Conservation (phyloP, 2,888 invertebrate species). For the Agapostemon virescens region DNA sequence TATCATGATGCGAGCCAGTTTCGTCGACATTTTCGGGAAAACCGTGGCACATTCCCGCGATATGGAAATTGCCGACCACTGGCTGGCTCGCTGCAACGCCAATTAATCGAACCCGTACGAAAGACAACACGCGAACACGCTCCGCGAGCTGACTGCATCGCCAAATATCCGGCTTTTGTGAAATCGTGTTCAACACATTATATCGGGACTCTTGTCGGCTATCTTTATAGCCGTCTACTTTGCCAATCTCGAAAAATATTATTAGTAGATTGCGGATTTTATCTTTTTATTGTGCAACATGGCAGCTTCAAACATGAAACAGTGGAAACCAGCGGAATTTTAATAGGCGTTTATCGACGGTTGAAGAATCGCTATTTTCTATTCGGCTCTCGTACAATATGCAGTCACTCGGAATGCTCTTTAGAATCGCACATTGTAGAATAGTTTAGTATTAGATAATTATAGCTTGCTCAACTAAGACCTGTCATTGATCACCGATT, state of each 20-base stretch:
- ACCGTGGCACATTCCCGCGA: conserved; percentile 17
- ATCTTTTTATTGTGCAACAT: not conserved
- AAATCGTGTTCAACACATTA: not conserved
- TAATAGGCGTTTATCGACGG: too few species aligned
- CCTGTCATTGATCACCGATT: too few species aligned
- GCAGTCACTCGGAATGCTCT: too few species aligned
- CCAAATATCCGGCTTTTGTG: not conserved
- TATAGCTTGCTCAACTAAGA: too few species aligned
- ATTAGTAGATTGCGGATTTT: not conserved
- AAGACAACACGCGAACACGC: conserved; percentile 2
- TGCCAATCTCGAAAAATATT: not conserved
- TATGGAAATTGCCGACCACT: conserved; percentile 11
- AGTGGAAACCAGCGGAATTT: not conserved
- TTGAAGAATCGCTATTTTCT: too few species aligned
- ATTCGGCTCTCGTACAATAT: too few species aligned
- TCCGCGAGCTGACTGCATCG: not conserved
- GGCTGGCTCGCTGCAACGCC: not conserved
- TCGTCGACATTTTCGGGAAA: conserved; percentile 43
- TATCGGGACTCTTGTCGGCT: not conserved
- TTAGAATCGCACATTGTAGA: too few species aligned
- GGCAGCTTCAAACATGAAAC: not conserved
- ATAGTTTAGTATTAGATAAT: too few species aligned
- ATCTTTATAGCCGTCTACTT: not conserved
- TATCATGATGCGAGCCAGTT: conserved; percentile 38
- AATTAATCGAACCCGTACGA: conserved; percentile 30